phyloP scores from a whole-genome alignment of 2,113 vertebrate species.

The Oriolus oriolus region DNA sequence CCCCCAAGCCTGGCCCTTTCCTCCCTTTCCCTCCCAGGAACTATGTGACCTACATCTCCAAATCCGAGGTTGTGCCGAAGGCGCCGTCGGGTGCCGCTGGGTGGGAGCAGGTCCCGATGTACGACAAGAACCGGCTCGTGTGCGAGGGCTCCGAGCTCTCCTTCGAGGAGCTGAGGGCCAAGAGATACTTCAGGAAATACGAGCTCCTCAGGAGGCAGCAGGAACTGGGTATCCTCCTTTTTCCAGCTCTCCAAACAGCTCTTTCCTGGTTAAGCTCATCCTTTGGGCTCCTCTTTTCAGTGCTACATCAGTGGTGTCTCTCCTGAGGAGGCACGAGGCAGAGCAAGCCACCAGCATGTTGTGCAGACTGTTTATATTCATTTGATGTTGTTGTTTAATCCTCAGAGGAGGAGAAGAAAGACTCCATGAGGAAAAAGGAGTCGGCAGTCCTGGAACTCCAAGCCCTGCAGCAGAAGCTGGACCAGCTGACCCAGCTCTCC shows the following conservation, averaged over 20 bases:
- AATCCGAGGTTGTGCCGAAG: constrained; percentile 28
- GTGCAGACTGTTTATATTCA: neutral
- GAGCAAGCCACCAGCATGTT: neutral
- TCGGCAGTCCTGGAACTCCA: constrained; percentile 70
- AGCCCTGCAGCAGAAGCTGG: constrained; percentile 72
- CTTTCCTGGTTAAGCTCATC: neutral
- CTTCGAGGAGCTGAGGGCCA: constrained; percentile 52
- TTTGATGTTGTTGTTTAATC: neutral
- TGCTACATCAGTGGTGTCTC: neutral
- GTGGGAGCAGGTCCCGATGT: constrained; percentile 21
- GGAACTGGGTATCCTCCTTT: constrained; percentile 14
- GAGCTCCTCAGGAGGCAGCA: constrained; percentile 14
- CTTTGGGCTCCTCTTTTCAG: neutral
- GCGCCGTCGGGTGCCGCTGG: accelerated
- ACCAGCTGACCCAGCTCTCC: constrained; percentile 71
- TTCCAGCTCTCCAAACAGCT: neutral
- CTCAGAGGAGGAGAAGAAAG: constrained; percentile 67
- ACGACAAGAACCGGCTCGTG: neutral
- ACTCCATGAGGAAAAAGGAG: constrained; percentile 69
- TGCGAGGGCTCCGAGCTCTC: constrained; percentile 30
- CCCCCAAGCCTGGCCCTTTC: neutral
- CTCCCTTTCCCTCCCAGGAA: neutral
- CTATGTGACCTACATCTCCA: constrained; percentile 23
- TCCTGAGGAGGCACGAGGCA: neutral
- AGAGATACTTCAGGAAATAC: neutral